These are phyloP conservation scores for Hystrix brachyura DNA, from an alignment of 2,113 vertebrate genomes.

Conservation along the genomic window DNA sequence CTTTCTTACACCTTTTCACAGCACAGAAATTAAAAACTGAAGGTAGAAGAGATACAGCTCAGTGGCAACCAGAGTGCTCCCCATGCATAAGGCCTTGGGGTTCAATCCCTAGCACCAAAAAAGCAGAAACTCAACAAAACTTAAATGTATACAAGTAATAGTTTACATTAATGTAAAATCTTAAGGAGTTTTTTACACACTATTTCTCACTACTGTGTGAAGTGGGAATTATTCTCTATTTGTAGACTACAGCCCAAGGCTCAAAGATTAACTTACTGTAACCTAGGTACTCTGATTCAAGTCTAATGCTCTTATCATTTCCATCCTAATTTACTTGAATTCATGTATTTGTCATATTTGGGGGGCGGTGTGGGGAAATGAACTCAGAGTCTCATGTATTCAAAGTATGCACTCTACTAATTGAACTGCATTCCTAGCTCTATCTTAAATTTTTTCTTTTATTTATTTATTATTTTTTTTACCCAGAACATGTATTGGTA, in stretches of 20 bases:
- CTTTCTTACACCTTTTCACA: not conserved
- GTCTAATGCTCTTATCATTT: conserved; percentile 54
- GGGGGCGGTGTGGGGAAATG: not conserved
- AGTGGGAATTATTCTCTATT: conserved; percentile 43
- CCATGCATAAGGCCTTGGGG: not conserved
- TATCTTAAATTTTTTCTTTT: not conserved
- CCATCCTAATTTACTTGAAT: conserved; percentile 44
- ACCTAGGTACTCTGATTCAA: conserved; percentile 39
- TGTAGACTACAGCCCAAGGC: not conserved
- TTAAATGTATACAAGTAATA: conserved; percentile 13
- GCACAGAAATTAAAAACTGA: conserved; percentile 3
- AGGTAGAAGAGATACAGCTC: not conserved
- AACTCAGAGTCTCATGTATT: not conserved
- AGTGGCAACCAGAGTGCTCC: not conserved
- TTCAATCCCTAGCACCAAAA: not conserved
- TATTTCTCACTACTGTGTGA: not conserved
- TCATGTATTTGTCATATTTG: not conserved
- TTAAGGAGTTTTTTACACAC: conserved; percentile 1
- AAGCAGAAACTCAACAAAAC: not conserved
- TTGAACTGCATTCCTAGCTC: not conserved
- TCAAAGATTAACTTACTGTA: conserved; percentile 43
- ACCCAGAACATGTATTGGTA: no score
- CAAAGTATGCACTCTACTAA: not conserved
- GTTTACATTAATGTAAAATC: conserved; percentile 13
- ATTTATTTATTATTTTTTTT: no score